Evolutionary conservation across 2,113 vertebrate genomes (phyloP).

Genomic region (Recurvirostra avosetta): DNA sequence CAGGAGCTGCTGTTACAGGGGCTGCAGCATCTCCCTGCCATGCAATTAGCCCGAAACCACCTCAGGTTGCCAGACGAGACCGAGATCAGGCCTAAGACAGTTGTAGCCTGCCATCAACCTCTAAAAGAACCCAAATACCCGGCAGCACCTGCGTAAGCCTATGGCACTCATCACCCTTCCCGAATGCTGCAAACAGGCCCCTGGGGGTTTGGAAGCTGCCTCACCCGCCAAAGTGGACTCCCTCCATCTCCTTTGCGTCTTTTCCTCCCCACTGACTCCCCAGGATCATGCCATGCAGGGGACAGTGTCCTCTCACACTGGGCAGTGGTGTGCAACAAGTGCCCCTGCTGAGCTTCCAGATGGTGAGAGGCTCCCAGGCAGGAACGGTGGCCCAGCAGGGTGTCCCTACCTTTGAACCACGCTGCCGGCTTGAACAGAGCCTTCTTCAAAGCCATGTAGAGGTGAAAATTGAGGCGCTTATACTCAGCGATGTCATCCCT

Average conservation of each 20-base stretch:
- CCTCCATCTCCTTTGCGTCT: not conserved
- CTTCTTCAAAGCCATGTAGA: slow-evolving; percentile 95
- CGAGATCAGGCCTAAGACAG: accelerated
- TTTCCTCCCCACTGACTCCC: not conserved
- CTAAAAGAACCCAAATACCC: not conserved
- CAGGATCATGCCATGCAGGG: accelerated
- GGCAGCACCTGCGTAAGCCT: not conserved
- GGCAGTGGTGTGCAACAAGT: not conserved
- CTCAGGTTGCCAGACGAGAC: not conserved
- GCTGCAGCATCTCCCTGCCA: not conserved
- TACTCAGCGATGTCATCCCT: slow-evolving; percentile 93
- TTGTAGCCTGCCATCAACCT: no score
- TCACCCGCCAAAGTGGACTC: accelerated
- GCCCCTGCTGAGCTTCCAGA: not conserved
- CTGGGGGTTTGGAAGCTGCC: not conserved
- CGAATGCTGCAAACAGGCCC: accelerated
- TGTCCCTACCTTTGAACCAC: slow-evolving; percentile 93
- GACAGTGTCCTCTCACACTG: not conserved
- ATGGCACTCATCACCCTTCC: not conserved
- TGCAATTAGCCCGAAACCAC: accelerated
- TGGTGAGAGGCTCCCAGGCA: not conserved
- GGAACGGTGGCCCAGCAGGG: accelerated
- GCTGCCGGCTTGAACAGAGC: slow-evolving; percentile 96
- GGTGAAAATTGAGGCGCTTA: slow-evolving; percentile 94
- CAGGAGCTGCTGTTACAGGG: not conserved